Percentiles rank a stretch among this genome's conserved stretches.
These are phyloP conservation scores for Semnornis frantzii DNA, from an alignment of 2,113 vertebrate species.

Conservation along the genomic window DNA sequence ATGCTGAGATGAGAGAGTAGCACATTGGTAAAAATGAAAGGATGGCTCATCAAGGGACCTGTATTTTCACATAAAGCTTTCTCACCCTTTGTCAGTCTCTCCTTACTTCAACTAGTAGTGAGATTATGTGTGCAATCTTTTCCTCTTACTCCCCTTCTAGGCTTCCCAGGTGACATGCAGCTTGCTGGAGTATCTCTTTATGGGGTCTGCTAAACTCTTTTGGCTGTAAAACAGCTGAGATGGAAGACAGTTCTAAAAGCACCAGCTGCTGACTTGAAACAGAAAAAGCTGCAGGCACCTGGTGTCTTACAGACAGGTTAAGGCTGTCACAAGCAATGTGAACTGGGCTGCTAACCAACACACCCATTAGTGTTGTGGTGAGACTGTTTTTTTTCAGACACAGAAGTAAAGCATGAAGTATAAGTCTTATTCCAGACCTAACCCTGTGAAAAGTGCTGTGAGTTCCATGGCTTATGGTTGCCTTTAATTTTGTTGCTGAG, in stretches of 20 bases:
- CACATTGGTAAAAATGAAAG: neutral
- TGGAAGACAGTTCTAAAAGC: neutral
- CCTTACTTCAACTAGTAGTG: neutral
- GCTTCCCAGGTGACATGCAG: neutral
- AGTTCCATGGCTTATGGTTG: neutral
- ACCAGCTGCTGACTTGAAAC: neutral
- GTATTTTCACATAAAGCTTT: neutral
- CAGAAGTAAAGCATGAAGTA: neutral
- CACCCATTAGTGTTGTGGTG: neutral
- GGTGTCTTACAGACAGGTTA: neutral
- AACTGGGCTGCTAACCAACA: neutral
- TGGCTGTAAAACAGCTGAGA: neutral
- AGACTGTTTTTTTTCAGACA: neutral
- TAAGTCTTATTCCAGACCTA: neutral
- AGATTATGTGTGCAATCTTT: neutral
- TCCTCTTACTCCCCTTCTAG: neutral
- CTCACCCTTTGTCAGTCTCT: neutral
- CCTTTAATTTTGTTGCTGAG: neutral
- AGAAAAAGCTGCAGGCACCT: neutral
- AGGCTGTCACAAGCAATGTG: neutral
- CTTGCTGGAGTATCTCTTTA: neutral
- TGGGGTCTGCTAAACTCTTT: neutral
- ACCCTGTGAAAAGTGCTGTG: neutral
- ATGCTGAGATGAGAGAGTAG: neutral
- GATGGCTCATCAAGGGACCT: neutral